Evolutionary conservation across 2,113 vertebrate genomes (phyloP).

Genomic region (Cebus imitator): DNA sequence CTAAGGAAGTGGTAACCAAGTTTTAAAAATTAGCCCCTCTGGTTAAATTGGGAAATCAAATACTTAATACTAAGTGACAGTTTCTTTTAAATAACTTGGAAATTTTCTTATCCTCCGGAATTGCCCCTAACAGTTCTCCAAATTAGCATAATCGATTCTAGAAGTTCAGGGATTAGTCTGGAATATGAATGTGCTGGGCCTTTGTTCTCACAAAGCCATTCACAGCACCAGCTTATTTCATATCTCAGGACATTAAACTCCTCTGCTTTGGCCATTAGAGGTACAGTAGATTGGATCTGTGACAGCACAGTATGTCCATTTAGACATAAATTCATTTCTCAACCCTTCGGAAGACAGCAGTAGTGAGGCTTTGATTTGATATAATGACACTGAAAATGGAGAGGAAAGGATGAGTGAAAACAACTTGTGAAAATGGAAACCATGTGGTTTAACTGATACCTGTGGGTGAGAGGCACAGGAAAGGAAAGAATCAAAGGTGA

Average conservation of each 20-base stretch:
- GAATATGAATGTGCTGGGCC: not conserved
- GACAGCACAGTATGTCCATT: not conserved
- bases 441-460: not conserved
- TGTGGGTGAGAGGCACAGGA: not conserved
- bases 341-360: not conserved
- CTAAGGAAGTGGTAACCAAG: not conserved
- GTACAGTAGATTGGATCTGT: not conserved
- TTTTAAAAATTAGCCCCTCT: not conserved
- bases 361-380: not conserved
- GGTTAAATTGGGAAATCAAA: not conserved
- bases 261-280: not conserved
- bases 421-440: not conserved
- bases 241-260: too few species aligned
- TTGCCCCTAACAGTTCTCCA: not conserved
- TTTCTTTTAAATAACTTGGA: conserved; percentile 19
- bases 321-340: not conserved
- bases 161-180: not conserved
- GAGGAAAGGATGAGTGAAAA: not conserved
- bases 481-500: not conserved
- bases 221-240: not conserved
- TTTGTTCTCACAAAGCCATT: not conserved
- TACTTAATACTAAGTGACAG: not conserved
- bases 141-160: not conserved
- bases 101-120: not conserved
- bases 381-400: not conserved